Conservation (phyloP, 2,113 vertebrate genomes). For the Phylloscopus trochiloides region DNA sequence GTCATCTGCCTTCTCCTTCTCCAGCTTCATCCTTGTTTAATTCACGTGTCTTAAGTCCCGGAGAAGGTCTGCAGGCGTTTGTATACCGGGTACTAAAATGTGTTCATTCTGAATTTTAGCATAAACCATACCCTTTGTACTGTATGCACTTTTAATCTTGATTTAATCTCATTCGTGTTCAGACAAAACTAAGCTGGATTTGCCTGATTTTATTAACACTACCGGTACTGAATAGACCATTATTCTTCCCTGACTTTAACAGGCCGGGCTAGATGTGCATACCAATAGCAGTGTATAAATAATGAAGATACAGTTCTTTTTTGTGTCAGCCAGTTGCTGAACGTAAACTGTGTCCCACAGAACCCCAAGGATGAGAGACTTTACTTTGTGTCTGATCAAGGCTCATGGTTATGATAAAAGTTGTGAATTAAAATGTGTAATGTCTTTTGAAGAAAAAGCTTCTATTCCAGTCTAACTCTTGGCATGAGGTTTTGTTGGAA, state of each 20-base stretch:
- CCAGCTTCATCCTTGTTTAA: background rate
- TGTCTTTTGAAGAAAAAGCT: constrained; percentile 34
- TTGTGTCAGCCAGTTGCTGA: constrained; percentile 1
- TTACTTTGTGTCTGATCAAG: background rate
- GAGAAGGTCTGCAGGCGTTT: constrained; percentile 2
- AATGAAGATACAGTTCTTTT: constrained; percentile 45
- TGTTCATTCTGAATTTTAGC: constrained; percentile 17
- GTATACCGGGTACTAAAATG: background rate
- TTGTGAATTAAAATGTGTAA: constrained; percentile 12
- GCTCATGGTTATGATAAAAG: constrained; percentile 11
- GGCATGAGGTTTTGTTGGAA: background rate
- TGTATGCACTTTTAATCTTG: constrained; percentile 59
- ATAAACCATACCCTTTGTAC: constrained; percentile 58
- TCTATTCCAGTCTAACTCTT: background rate
- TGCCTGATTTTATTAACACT: constrained; percentile 44
- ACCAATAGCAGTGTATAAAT: constrained; percentile 31
- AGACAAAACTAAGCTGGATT: constrained; percentile 67
- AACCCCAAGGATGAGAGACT: background rate
- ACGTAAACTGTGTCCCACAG: background rate
- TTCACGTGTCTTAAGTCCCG: constrained; percentile 6
- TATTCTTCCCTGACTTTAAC: constrained; percentile 47
- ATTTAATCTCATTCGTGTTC: constrained; percentile 64
- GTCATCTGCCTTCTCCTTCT: background rate
- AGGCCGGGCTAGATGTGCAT: constrained; percentile 30
- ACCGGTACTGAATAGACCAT: constrained; percentile 53